A percentile compares a stretch with the other conserved stretches of the same genome.
Evolutionary conservation across 2,113 vertebrate genomes (phyloP).

Genomic region (Terrapene triunguis): DNA sequence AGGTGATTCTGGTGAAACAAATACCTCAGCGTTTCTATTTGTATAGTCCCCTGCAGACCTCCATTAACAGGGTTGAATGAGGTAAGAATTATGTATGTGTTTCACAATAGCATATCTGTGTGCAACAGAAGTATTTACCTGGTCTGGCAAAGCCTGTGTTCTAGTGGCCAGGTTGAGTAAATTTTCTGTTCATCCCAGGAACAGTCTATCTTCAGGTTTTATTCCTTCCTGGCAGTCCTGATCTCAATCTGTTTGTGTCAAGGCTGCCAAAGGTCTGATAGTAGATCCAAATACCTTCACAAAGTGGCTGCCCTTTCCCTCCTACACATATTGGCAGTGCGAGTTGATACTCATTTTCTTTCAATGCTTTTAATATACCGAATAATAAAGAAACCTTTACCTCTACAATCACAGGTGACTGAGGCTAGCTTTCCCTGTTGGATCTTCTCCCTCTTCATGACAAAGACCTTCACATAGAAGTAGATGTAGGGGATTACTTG

Average conservation of each 20-base stretch:
- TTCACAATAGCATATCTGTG: slow-evolving; percentile 40
- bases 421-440: neutral
- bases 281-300: slow-evolving; percentile 6
- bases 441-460: neutral
- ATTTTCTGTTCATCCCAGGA: slow-evolving; percentile 40
- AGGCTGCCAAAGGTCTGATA: neutral
- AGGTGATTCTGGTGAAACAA: slow-evolving; percentile 34
- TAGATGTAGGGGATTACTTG: neutral
- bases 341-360: neutral
- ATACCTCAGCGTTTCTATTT: slow-evolving; percentile 45
- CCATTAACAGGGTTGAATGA: slow-evolving; percentile 32
- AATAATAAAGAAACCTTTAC: neutral
- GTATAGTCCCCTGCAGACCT: slow-evolving; percentile 13
- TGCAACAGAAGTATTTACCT: slow-evolving; percentile 43
- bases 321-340: neutral
- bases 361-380: slow-evolving; percentile 1
- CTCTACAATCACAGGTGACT: neutral
- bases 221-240: slow-evolving; percentile 31
- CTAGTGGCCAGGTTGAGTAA: slow-evolving; percentile 2
- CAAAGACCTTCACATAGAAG: neutral
- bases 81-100: slow-evolving; percentile 7
- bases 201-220: slow-evolving; percentile 7
- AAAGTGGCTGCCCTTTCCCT: slow-evolving; percentile 27
- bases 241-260: neutral
- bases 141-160: slow-evolving; percentile 35